Base-by-base conservation (phyloP, 2,797 vertebrate species). In the Brotula barbata region DNA sequence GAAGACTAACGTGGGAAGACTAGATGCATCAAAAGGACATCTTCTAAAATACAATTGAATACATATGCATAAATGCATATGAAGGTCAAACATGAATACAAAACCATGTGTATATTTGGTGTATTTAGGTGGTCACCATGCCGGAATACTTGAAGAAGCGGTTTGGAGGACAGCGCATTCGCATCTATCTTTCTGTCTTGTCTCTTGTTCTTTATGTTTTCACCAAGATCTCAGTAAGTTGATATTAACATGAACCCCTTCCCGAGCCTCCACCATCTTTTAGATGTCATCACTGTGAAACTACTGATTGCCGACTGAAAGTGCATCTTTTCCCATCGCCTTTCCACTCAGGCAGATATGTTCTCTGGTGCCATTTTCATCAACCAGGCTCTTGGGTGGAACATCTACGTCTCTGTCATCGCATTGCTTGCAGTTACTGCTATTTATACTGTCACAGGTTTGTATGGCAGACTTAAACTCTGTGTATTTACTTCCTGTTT, bases 351-450 rank as follows among this genome's bases (percentile, higher is more conserved):
- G 97, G 92, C 96, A 19, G 95, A 98, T 72, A 94, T 99, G 86
- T 98, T 97, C 68, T 95, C 97, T 1, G 97, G 97, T 17, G 96
- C 95, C 76, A 88, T 98, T 64, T 99, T 99, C 60, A 98, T 98
- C 80, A 92, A 94, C 58, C 84, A 93, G 83, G 94, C 96, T 20
- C 83, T 97, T 20, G 92, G 92, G 1, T 43, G 97, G 61, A 93
- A 99, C 37, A 93, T 99, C 51, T 98, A 98, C 48, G 0, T 96
- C 40, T 94, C 95, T 0, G 94, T 98, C 45, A 21, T 97, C 23
- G 68, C 92, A 14, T 88, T 99, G 21, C 83, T 95, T 13, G 0
- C 78, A 6, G 92, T 98, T 68, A 98, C 95, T 0, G 95, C 93
- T 6, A 71, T 98, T 42, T 98, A 96, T 67, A 98, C 96, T 0